Evolutionary conservation across 2,113 vertebrate genomes (phyloP).

Genomic region (Coptodon rendalli): DNA sequence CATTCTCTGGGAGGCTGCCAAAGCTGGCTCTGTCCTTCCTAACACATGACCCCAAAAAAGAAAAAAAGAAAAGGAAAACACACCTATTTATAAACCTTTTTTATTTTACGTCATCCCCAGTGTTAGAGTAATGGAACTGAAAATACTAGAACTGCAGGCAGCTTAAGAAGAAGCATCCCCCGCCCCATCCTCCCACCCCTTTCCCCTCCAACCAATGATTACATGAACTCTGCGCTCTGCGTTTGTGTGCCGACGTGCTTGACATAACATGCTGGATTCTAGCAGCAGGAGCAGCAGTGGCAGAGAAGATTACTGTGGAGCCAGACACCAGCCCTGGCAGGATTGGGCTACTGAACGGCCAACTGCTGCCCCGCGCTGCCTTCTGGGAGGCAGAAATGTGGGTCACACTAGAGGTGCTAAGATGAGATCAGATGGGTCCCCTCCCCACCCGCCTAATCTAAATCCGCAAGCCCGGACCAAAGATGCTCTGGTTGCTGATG

Average conservation of each 20-base stretch:
- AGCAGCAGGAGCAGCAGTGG: neutral
- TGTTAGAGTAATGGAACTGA: constrained; percentile 7
- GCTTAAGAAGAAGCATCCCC: constrained; percentile 3
- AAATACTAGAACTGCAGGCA: constrained; percentile 14
- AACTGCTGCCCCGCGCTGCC: constrained; percentile 28
- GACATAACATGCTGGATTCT: constrained; percentile 30
- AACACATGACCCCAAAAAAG: neutral
- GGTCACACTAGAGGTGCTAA: constrained; percentile 67
- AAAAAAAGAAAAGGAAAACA: neutral
- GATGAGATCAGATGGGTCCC: constrained; percentile 39
- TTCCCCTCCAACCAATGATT: constrained; percentile 7
- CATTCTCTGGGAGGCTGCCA: neutral
- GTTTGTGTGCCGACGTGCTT: neutral
- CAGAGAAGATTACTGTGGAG: constrained; percentile 46
- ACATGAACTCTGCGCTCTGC: neutral
- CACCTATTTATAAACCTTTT: constrained; percentile 38
- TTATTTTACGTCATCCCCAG: constrained; percentile 8
- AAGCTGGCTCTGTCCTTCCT: neutral
- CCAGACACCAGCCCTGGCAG: constrained; percentile 21
- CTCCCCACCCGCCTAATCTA: constrained; percentile 21
- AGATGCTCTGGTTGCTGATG: neutral
- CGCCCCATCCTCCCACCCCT: neutral
- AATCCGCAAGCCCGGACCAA: constrained; percentile 22
- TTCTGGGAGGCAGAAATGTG: constrained; percentile 60
- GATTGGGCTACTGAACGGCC: constrained; percentile 24